phyloP scores from a whole-genome alignment of 2,888 invertebrate genomes.

The Eurytoma californica region DNA sequence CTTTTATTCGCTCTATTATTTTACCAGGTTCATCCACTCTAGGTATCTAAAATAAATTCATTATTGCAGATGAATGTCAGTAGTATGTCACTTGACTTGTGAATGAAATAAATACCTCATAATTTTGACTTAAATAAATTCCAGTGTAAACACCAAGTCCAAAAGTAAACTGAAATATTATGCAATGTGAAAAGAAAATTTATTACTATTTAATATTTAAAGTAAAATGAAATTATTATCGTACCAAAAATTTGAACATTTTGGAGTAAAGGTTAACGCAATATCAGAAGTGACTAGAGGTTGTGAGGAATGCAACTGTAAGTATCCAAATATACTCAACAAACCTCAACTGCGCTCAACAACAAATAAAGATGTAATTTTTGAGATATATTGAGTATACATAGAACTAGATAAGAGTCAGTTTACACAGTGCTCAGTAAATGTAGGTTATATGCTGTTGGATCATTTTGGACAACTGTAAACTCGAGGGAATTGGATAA shows the following conservation, averaged over 20 bases:
- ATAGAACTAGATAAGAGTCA: no score
- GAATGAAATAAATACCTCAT: constrained; percentile 78
- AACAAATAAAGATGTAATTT: no score
- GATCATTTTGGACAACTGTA: constrained; percentile 12
- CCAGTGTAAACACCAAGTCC: constrained; percentile 84
- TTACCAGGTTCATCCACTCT: constrained; percentile 89
- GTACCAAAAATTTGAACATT: constrained; percentile 69
- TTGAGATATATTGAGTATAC: no score
- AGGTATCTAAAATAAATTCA: constrained; percentile 81
- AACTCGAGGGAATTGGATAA: constrained; percentile 25
- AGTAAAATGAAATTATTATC: constrained; percentile 41
- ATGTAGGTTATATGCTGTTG: constrained; percentile 18
- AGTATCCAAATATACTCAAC: neutral
- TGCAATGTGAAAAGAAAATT: constrained; percentile 49
- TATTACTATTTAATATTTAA: constrained; percentile 5
- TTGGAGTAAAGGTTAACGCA: neutral
- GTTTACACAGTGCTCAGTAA: no score
- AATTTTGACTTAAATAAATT: constrained; percentile 85
- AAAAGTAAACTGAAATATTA: constrained; percentile 80
- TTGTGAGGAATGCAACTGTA: neutral
- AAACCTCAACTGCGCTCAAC: neutral
- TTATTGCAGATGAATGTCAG: neutral
- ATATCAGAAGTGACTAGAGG: constrained; percentile 11
- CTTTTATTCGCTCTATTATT: constrained; percentile 83
- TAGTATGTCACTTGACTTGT: neutral